Percentiles rank a stretch among this genome's conserved stretches.
These are phyloP conservation scores for Myotis pilosus DNA, from an alignment of 2,797 vertebrate species.

Conservation along the genomic window DNA sequence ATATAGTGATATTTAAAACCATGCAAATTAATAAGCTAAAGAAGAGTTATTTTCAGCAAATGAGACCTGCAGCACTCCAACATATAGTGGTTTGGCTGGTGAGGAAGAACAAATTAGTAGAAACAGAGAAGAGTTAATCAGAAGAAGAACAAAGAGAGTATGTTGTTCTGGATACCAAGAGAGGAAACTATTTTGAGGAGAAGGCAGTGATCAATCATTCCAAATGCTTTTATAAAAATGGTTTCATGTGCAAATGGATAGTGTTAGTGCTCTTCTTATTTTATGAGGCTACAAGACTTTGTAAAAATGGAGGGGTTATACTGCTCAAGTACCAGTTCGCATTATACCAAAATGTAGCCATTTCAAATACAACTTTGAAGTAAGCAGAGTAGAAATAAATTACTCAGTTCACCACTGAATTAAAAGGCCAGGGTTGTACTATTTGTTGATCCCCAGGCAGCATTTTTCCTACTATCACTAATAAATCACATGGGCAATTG, in stretches of 20 bases:
- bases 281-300: background rate
- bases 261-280: conserved; percentile 25
- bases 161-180: background rate
- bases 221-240: conserved; percentile 17
- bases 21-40: background rate
- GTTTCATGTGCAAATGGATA: conserved; percentile 42
- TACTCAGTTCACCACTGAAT: conserved; percentile 45
- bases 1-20: background rate
- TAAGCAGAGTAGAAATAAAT: conserved; percentile 64
- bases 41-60: background rate
- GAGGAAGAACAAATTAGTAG: background rate
- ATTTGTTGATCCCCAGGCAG: conserved; percentile 43
- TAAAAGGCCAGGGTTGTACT: conserved; percentile 18
- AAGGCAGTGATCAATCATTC: background rate
- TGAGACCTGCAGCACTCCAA: background rate
- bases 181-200: conserved; percentile 25
- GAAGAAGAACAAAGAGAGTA: background rate
- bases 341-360: conserved; percentile 32
- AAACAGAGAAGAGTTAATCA: background rate
- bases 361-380: conserved; percentile 72
- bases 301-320: conserved; percentile 50
- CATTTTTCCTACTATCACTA: background rate
- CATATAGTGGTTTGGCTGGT: background rate
- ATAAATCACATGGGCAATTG: conserved; percentile 17
- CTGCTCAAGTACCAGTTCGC: conserved; percentile 20